A percentile compares a stretch with the other conserved stretches of the same genome.
Conservation (phyloP, 1,140 invertebrate species). For the Mycetomoellerius zeteki region DNA sequence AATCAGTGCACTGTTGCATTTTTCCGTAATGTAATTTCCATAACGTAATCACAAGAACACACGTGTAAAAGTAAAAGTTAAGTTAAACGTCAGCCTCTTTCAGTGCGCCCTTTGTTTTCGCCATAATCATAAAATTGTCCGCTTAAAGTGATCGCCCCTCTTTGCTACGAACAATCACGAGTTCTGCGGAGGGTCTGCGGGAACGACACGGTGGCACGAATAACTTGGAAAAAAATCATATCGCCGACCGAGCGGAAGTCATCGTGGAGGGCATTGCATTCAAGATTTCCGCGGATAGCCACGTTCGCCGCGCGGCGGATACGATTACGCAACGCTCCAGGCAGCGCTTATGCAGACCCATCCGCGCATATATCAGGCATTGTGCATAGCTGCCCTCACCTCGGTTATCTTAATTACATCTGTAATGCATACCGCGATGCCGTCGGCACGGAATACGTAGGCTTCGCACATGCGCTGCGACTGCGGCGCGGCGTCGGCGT, state of each 20-base stretch:
- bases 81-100: background rate
- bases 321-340: conserved; percentile 75
- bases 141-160: background rate
- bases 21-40: background rate
- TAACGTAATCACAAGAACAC: background rate
- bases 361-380: conserved; percentile 83
- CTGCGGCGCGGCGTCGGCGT: background rate
- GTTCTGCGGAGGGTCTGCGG: background rate
- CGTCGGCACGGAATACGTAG: conserved; percentile 62
- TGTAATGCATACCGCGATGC: conserved; percentile 85
- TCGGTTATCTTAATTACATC: conserved; percentile 87
- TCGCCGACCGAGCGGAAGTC: conserved; percentile 44
- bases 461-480: conserved; percentile 25
- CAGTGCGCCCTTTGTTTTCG: background rate
- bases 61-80: background rate
- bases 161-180: background rate
- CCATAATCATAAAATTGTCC: conserved; percentile 11
- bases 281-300: conserved; percentile 79
- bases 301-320: conserved; percentile 63
- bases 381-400: conserved; percentile 86
- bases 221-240: conserved; percentile 39
- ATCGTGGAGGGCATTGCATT: conserved; percentile 46
- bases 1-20: background rate
- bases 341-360: conserved; percentile 73
- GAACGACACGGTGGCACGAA: background rate